Base-by-base conservation (phyloP, 2,888 invertebrate genomes). In the Melanostoma mellinum region DNA sequence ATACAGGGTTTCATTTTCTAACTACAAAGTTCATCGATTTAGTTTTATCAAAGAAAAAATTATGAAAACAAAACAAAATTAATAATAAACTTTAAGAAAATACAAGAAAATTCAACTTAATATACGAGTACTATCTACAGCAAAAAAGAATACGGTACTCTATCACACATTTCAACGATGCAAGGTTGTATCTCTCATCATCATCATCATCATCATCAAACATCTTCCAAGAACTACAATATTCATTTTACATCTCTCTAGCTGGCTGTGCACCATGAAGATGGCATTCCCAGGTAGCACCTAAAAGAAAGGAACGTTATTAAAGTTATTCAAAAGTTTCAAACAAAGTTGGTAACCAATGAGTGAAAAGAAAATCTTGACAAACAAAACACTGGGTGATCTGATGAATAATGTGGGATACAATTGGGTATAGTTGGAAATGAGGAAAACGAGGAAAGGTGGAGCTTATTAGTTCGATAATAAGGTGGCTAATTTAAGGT, bases 251-350 rank as follows among this genome's bases (percentile, higher is more conserved):
- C 58, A 67, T 69, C 56, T 67, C 50, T 71, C 40, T 44, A 73
- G 75, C 72, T 63, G 72, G 65, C 30, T 58, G 52, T 20, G 58
- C 56, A 73, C 63, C 79, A 73, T 44, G 46, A 42, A 42, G 20
- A 20, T 20, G 20, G 61, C 72, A 68, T 85, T 80, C 84, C 86
- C 86, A 86, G 87, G 87, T 88, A 85, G 88, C 52, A 85, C 85
- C 85, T 85, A 85, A 80, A 85, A 80, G 75, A 85, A 65, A 80
- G 61, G 71, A 80, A 85, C 40, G 80, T 85, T 85, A 85, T 80
- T 80, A 85, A 80, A 85, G 68, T 63, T 71, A 80, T 85, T 76
- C 84, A 84, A 68, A 38, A 55, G 42, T 30, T 32, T 2, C 52
- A n/a, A 42, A 58, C 46, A 69, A 48, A 58, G 20, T 20, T 32